phyloP scores from a whole-genome alignment of 2,797 vertebrate species.

The Helarctos malayanus region DNA sequence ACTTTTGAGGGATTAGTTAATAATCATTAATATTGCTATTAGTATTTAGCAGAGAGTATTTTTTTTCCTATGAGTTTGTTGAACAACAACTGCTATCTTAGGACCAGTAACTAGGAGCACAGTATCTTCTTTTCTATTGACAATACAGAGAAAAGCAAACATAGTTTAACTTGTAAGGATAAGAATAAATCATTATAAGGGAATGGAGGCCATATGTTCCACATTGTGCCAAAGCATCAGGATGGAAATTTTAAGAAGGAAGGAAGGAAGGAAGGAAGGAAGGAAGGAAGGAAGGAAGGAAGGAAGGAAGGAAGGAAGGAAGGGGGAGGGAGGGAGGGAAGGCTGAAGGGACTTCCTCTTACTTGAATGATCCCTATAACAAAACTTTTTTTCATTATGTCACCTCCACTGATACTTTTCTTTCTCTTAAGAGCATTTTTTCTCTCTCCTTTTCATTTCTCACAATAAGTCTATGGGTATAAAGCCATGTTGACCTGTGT shows the following conservation, averaged over 20 bases:
- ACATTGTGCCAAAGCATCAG: neutral
- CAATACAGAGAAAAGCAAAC: neutral
- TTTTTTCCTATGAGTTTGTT: neutral
- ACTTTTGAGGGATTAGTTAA: conserved; percentile 34
- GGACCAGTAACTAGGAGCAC: neutral
- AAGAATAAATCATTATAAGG: neutral
- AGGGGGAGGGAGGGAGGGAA: too few relatives aligned
- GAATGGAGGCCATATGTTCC: neutral
- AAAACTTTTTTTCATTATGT: neutral
- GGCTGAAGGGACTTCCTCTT: neutral
- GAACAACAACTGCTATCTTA: neutral
- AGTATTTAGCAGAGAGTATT: neutral
- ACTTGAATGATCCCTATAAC: neutral
- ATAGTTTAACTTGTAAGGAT: neutral
- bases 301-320: too few relatives aligned
- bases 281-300: neutral
- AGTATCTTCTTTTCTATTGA: neutral
- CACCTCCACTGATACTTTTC: neutral
- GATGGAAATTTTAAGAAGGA: neutral
- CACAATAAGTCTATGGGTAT: neutral
- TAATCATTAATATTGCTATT: neutral
- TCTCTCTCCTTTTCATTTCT: neutral
- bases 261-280: neutral
- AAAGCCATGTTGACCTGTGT: neutral
- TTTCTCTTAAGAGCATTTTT: neutral